A percentile compares a stretch with the other conserved stretches of the same genome.
phyloP scores from a whole-genome alignment of 2,888 invertebrate genomes.

The Entomobrya proxima region DNA sequence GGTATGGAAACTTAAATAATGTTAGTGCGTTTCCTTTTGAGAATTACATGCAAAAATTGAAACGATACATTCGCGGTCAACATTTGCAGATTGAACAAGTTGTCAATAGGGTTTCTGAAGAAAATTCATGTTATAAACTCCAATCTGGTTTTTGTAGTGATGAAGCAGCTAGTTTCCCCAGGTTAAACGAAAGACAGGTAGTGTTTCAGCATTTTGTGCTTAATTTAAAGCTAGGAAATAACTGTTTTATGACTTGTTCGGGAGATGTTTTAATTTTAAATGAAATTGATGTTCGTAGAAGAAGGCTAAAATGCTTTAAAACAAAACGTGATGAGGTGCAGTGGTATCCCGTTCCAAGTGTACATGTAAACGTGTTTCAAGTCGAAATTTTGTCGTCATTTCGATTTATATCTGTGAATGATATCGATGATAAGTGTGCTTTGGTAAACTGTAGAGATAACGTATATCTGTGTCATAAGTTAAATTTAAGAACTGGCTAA shows the following conservation, averaged over 20 bases:
- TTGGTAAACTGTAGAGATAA: too few species aligned
- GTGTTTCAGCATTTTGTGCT: background rate
- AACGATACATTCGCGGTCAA: conserved; percentile 56
- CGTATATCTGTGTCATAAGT: too few species aligned
- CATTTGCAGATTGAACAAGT: conserved; percentile 46
- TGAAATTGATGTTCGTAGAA: background rate
- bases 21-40: conserved; percentile 74
- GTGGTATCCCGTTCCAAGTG: background rate
- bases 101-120: conserved; percentile 48
- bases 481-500: too few species aligned
- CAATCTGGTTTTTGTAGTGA: too few species aligned
- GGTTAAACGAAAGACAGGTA: too few species aligned
- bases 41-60: conserved; percentile 73
- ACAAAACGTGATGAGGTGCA: background rate
- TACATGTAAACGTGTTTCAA: background rate
- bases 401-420: too few species aligned
- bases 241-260: background rate
- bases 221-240: background rate
- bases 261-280: background rate
- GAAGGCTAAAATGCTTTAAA: background rate
- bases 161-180: too few species aligned
- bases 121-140: too few species aligned
- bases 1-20: conserved; percentile 69
- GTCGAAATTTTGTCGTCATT: too few species aligned
- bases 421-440: too few species aligned